Conservation (phyloP, 2,113 vertebrate species). For the Notothenia coriiceps region DNA sequence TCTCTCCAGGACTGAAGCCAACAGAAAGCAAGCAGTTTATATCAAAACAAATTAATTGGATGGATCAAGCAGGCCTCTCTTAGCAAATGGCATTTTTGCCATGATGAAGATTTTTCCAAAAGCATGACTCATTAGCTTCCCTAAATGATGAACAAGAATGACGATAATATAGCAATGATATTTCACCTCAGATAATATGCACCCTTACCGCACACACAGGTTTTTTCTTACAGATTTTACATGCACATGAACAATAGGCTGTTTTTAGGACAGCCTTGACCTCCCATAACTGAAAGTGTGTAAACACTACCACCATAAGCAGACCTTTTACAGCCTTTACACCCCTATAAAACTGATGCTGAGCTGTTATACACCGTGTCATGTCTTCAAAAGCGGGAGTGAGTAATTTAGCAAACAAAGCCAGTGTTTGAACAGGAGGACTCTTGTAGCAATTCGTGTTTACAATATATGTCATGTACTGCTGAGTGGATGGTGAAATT, state of each 20-base stretch:
- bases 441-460: slow-evolving; percentile 66
- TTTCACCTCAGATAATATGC: slow-evolving; percentile 47
- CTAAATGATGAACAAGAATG: slow-evolving; percentile 46
- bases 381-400: slow-evolving; percentile 59
- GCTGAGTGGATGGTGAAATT: slow-evolving; percentile 33
- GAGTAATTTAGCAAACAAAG: slow-evolving; percentile 67
- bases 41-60: slow-evolving; percentile 82
- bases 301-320: slow-evolving; percentile 50
- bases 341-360: slow-evolving; percentile 54
- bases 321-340: slow-evolving; percentile 55
- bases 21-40: slow-evolving; percentile 79
- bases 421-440: slow-evolving; percentile 64
- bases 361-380: slow-evolving; percentile 27
- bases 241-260: background rate
- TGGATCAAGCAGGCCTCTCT: slow-evolving; percentile 70
- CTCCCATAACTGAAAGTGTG: slow-evolving; percentile 37
- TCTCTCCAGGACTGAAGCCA: slow-evolving; percentile 81
- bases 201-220: background rate
- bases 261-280: slow-evolving; percentile 13
- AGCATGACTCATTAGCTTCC: slow-evolving; percentile 64
- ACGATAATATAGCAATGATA: slow-evolving; percentile 42
- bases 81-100: slow-evolving; percentile 66
- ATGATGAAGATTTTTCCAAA: slow-evolving; percentile 58
- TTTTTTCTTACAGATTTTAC: slow-evolving; percentile 6
- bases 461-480: slow-evolving; percentile 62